Conservation (phyloP, 2,113 vertebrate species). For the Atherinomorus stipes region DNA sequence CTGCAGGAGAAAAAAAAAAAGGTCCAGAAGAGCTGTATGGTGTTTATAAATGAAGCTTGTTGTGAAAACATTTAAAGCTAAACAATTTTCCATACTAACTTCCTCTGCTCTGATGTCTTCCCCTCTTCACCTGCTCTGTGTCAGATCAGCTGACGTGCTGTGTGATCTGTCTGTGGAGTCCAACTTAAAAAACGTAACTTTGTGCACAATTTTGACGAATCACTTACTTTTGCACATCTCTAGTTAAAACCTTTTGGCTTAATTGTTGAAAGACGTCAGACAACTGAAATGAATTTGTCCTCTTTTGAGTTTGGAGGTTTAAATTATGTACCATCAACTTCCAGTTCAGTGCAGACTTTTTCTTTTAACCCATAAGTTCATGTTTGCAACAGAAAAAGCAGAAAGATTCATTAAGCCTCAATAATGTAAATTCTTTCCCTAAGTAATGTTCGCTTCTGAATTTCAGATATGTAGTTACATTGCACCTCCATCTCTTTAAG, state of each 20-base stretch:
- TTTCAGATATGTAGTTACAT: background rate
- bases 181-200: too few relatives aligned
- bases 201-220: too few relatives aligned
- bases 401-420: background rate
- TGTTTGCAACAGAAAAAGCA: background rate
- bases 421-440: background rate
- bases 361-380: background rate
- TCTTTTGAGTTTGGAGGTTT: slow-evolving; percentile 26
- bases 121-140: too few relatives aligned
- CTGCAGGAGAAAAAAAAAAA: too few relatives aligned
- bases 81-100: too few relatives aligned
- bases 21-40: too few relatives aligned
- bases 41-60: too few relatives aligned
- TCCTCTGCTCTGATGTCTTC: too few relatives aligned
- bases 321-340: slow-evolving; percentile 9
- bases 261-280: slow-evolving; percentile 50
- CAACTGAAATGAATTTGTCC: slow-evolving; percentile 29
- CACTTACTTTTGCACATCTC: too few relatives aligned
- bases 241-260: background rate
- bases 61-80: too few relatives aligned
- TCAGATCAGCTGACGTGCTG: too few relatives aligned
- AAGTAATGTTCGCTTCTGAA: background rate
- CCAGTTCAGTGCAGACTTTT: slow-evolving; percentile 1
- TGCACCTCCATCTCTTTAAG: background rate
- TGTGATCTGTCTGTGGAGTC: too few relatives aligned